Conservation (phyloP, 1,140 invertebrate genomes). For the Triops longicaudatus region DNA sequence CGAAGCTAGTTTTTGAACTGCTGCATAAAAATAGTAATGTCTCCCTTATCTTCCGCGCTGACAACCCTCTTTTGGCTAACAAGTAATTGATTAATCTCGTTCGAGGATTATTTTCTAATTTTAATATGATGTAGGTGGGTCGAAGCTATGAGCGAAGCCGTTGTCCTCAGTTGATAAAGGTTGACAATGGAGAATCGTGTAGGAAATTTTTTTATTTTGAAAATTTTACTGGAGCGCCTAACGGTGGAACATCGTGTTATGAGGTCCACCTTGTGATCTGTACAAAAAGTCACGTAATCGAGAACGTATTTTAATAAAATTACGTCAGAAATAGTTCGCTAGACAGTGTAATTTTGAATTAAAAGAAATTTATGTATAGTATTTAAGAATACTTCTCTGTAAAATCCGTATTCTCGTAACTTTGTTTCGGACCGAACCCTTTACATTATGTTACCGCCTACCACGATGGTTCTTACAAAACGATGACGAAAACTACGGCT, state of each 20-base stretch:
- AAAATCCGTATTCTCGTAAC: too few species aligned
- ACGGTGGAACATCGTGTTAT: not conserved
- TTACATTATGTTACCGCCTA: too few species aligned
- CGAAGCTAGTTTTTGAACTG: constrained; percentile 45
- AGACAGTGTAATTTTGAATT: too few species aligned
- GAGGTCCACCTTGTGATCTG: not conserved
- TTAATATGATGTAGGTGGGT: constrained; percentile 36
- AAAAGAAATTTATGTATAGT: too few species aligned
- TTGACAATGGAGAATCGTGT: not conserved
- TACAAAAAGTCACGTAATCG: not conserved
- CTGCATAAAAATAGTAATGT: constrained; percentile 42
- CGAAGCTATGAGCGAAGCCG: constrained; percentile 35
- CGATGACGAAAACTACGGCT: too few species aligned
- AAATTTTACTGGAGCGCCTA: not conserved
- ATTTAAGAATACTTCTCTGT: too few species aligned
- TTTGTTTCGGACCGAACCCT: too few species aligned
- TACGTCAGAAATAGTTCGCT: not conserved
- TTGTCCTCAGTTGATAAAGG: constrained; percentile 29
- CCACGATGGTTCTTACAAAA: too few species aligned
- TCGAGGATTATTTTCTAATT: constrained; percentile 24
- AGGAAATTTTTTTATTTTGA: not conserved
- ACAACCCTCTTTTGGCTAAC: constrained; percentile 38
- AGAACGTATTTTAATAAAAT: not conserved
- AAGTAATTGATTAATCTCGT: constrained; percentile 35
- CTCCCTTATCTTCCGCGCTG: constrained; percentile 45